phyloP scores from a whole-genome alignment of 2,113 vertebrate species.

The Brachyhypopomus occidentalis region DNA sequence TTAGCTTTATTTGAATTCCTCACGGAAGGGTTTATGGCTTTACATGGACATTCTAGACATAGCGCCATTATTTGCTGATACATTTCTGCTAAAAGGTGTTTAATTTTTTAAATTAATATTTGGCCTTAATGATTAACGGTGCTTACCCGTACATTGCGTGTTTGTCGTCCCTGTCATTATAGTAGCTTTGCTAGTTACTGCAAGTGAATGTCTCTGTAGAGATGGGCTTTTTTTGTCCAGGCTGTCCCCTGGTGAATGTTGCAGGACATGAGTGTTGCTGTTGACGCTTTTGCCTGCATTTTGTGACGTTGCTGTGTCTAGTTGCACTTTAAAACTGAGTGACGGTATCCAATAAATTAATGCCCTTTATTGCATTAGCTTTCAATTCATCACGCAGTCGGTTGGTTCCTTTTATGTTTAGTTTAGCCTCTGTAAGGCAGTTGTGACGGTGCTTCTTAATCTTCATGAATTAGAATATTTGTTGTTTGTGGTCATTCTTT shows the following conservation, averaged over 20 bases:
- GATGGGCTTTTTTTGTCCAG: background rate
- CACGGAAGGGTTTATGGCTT: too few relatives aligned
- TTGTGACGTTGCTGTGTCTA: background rate
- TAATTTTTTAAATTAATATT: too few relatives aligned
- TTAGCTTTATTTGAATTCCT: background rate
- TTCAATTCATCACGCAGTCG: background rate
- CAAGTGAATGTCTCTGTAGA: background rate
- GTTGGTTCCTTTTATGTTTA: background rate
- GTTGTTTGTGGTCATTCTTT: background rate
- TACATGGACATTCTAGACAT: background rate
- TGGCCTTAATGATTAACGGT: too few relatives aligned
- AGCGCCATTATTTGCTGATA: background rate
- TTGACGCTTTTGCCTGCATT: background rate
- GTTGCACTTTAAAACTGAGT: background rate
- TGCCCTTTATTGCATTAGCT: background rate
- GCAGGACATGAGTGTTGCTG: background rate
- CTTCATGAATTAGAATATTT: background rate
- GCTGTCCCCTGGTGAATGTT: background rate
- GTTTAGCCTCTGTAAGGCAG: too few relatives aligned
- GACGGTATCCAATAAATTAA: background rate
- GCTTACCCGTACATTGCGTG: too few relatives aligned
- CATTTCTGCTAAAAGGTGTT: too few relatives aligned
- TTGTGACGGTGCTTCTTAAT: background rate
- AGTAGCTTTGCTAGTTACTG: background rate
- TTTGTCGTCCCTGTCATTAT: background rate